Conservation (phyloP, 2,113 vertebrate species). For the Irena cyanogastra region DNA sequence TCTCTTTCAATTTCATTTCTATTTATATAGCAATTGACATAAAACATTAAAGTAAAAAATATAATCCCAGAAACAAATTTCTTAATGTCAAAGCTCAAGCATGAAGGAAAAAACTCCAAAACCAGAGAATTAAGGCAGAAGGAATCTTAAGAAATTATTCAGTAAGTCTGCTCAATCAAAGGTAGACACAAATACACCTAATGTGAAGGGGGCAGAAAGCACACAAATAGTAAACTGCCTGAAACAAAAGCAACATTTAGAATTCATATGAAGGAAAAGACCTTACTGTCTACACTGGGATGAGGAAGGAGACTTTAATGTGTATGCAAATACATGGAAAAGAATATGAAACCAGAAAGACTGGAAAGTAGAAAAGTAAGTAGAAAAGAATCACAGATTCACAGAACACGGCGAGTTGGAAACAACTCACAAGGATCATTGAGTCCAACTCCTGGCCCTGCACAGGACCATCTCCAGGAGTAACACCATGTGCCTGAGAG, state of each 20-base stretch:
- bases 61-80: not conserved
- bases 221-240: not conserved
- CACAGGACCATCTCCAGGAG: not conserved
- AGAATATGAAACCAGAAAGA: not conserved
- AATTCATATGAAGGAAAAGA: not conserved
- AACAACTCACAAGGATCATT: not conserved
- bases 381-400: not conserved
- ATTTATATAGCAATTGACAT: not conserved
- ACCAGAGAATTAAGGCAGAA: not conserved
- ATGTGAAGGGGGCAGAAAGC: not conserved
- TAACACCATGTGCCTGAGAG: no score
- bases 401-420: accelerated
- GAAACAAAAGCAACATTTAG: not conserved
- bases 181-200: not conserved
- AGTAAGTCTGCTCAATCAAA: not conserved
- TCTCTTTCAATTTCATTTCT: not conserved
- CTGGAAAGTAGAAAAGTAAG: not conserved
- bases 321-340: not conserved
- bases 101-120: not conserved
- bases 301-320: not conserved
- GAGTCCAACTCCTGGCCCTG: not conserved
- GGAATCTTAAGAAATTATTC: not conserved
- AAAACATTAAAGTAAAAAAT: not conserved
- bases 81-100: not conserved
- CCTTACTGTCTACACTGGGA: not conserved